A percentile compares a stretch with the other conserved stretches of the same genome.
Evolutionary conservation across 2,888 invertebrate genomes (phyloP).

Genomic region (Hydropsyche betteni): DNA sequence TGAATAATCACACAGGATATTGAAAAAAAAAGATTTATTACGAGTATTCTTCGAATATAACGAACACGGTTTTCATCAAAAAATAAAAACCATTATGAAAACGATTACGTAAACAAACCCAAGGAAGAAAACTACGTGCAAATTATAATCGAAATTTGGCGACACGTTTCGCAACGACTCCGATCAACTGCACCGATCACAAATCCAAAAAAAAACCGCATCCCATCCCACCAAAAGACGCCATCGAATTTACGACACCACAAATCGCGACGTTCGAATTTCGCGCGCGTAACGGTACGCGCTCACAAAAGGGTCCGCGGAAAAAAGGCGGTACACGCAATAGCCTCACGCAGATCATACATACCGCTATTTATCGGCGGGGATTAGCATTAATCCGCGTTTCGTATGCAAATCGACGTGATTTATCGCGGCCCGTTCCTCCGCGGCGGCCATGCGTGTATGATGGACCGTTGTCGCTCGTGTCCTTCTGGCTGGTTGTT

Average conservation of each 20-base stretch:
- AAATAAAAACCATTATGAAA: no score
- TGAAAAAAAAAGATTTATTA: no score
- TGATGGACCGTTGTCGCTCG: no score
- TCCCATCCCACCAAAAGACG: background rate
- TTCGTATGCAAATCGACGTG: conserved; percentile 8
- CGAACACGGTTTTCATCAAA: no score
- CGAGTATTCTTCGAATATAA: no score
- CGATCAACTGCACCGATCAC: background rate
- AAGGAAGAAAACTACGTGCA: background rate
- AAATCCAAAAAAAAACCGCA: background rate
- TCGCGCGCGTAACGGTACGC: no score
- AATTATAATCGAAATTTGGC: background rate
- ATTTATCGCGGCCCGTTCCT: conserved; percentile 26
- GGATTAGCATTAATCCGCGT: conserved; percentile 27
- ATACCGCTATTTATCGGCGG: conserved; percentile 30
- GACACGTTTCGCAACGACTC: background rate
- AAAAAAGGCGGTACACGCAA: background rate
- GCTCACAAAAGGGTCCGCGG: no score
- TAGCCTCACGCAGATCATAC: background rate
- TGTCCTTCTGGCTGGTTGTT: conserved; percentile 13
- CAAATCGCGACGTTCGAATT: no score
- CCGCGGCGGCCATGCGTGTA: conserved; percentile 36
- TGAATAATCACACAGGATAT: no score
- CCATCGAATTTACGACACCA: no score
- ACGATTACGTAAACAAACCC: no score